Evolutionary conservation across 1,140 invertebrate species (phyloP).

Genomic region (Streblospio benedicti): DNA sequence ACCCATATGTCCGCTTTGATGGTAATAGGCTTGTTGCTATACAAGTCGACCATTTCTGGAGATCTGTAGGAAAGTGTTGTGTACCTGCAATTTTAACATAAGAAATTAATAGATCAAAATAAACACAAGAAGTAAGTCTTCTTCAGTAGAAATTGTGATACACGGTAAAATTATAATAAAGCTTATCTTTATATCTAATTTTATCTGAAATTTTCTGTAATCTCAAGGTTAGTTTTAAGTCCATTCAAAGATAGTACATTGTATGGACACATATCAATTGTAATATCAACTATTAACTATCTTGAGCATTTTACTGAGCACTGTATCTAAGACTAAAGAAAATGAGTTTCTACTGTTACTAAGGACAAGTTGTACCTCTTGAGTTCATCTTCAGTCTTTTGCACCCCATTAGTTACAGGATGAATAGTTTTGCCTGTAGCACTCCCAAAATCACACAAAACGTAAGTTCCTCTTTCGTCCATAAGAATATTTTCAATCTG

Average conservation of each 20-base stretch:
- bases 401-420: slow-evolving; percentile 62
- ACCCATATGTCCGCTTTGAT: slow-evolving; percentile 89
- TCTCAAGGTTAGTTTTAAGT: too few relatives aligned
- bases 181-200: too few relatives aligned
- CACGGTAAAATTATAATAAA: too few relatives aligned
- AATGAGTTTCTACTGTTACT: too few relatives aligned
- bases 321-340: too few relatives aligned
- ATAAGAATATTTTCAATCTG: slow-evolving; percentile 83
- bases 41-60: slow-evolving; percentile 94
- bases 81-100: slow-evolving; percentile 51
- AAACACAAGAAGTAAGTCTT: background rate
- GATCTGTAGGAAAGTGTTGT: slow-evolving; percentile 86
- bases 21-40: slow-evolving; percentile 76
- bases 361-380: too few relatives aligned
- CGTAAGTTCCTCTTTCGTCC: slow-evolving; percentile 66
- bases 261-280: too few relatives aligned
- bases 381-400: slow-evolving; percentile 79
- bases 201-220: too few relatives aligned
- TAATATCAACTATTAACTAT: too few relatives aligned
- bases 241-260: too few relatives aligned
- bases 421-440: slow-evolving; percentile 68
- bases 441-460: slow-evolving; percentile 83
- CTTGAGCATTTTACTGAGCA: too few relatives aligned
- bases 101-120: background rate
- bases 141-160: too few relatives aligned